Percentiles rank a stretch among this genome's conserved stretches.
These are phyloP conservation scores for Parapristionchus giblindavisi DNA, from an alignment of 2,888 invertebrate genomes.

Conservation along the genomic window DNA sequence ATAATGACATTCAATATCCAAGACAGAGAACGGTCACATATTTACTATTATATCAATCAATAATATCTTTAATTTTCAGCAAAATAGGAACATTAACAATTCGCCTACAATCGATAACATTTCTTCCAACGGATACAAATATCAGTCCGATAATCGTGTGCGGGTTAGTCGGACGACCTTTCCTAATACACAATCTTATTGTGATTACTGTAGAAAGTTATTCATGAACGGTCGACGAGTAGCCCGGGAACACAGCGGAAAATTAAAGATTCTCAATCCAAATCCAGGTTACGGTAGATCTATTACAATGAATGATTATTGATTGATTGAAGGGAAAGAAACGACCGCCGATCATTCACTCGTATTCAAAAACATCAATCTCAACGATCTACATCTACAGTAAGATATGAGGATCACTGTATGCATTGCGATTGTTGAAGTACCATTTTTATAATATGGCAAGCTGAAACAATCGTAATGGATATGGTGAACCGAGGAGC, in stretches of 20 bases:
- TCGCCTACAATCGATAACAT: slow-evolving; percentile 3
- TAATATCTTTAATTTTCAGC: slow-evolving; percentile 4
- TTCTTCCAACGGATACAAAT: background rate
- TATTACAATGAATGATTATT: background rate
- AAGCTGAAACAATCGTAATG: too few relatives aligned
- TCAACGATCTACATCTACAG: slow-evolving; percentile 35
- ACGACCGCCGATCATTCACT: background rate
- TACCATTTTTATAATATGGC: too few relatives aligned
- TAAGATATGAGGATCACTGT: too few relatives aligned
- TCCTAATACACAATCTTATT: background rate
- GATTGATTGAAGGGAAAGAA: background rate
- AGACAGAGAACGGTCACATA: slow-evolving; percentile 8
- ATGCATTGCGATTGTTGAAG: too few relatives aligned
- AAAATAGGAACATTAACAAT: slow-evolving; percentile 17
- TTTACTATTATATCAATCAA: background rate
- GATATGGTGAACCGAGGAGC: too few relatives aligned
- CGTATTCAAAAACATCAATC: slow-evolving; percentile 7
- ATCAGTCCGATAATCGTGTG: slow-evolving; percentile 26
- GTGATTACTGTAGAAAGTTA: background rate
- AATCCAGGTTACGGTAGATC: slow-evolving; percentile 23
- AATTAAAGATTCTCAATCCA: background rate
- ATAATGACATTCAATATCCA: background rate
- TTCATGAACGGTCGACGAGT: background rate
- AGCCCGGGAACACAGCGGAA: background rate
- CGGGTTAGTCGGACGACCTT: too few relatives aligned